Evolutionary conservation across 2,888 invertebrate species (phyloP).

Genomic region (Aphodius sticticus): DNA sequence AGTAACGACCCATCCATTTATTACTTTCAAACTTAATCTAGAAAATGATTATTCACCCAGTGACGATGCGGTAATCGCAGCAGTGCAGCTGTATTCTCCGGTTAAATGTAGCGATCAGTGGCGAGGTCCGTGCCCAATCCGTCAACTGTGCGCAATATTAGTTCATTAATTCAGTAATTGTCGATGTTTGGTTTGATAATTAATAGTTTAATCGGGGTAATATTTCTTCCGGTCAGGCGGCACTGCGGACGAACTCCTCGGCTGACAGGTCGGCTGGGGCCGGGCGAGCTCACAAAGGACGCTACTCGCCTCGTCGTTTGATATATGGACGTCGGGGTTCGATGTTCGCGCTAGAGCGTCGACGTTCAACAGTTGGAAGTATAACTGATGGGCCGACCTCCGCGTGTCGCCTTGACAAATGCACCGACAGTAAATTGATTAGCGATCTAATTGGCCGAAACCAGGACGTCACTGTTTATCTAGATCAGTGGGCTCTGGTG

Average conservation of each 20-base stretch:
- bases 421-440: slow-evolving; percentile 51
- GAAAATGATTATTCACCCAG: neutral
- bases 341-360: slow-evolving; percentile 45
- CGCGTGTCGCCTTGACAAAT: slow-evolving; percentile 48
- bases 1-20: neutral
- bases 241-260: slow-evolving; percentile 42
- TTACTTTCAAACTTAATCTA: neutral
- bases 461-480: slow-evolving; percentile 38
- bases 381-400: slow-evolving; percentile 45
- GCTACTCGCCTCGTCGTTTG: slow-evolving; percentile 46
- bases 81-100: neutral
- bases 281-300: slow-evolving; percentile 41
- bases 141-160: slow-evolving; percentile 34
- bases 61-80: neutral
- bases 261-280: slow-evolving; percentile 32
- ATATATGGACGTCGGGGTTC: slow-evolving; percentile 46
- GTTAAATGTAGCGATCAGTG: neutral
- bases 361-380: slow-evolving; percentile 52
- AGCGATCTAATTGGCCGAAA: slow-evolving; percentile 48
- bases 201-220: slow-evolving; percentile 55
- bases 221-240: slow-evolving; percentile 47
- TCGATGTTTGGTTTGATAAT: slow-evolving; percentile 50
- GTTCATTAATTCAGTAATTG: slow-evolving; percentile 49
- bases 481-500: slow-evolving; percentile 36
- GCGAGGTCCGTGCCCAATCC: neutral